Base-by-base conservation (phyloP, 2,113 vertebrate genomes). In the Leptodactylus fuscus region DNA sequence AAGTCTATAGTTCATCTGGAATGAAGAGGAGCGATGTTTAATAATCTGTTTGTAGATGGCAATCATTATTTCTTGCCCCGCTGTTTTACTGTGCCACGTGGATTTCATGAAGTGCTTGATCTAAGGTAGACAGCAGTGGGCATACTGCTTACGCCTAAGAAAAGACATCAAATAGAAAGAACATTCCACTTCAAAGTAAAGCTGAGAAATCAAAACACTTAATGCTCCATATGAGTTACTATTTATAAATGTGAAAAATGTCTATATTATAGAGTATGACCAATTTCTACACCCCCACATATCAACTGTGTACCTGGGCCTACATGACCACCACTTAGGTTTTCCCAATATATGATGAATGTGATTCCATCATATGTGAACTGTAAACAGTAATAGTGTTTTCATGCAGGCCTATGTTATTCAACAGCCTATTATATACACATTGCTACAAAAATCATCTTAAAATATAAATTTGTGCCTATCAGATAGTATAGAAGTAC, bases 61-160 rank as follows among this genome's bases (percentile, higher is more conserved):
- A 81, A 27, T 81, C 55, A 81, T 65, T 81, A 81, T 81, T 79
- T 81, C 60, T 65, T 48, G 46, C 22, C 41, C 38, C 9, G 58
- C 79, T 67, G 79, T 44, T 81, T 62, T 48, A 62, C 22, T 16
- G 13, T 65, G 38, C 60, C 16, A 49, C 1, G 5, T 2, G 7
- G 46, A 65, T 10, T 38, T 36, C 29, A 58, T 79, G 51, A 38
- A 22, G 12, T 38, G 48, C 34, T 38, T 79, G 51, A 58, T 79
- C 76, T 78, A 55, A 13, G 46, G 49, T n/a, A 49, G n/a, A 15
- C 49, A 55, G 27, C 36, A 58, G 76, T 55, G 76, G 32, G 34
- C 51, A n/a, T 36, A 58, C 34, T 36, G 29, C 32, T 55, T 12
- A 79, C 32, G 22, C 34, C 34, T 34, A 79, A 58, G 32, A 58